phyloP scores from a whole-genome alignment of 2,113 vertebrate genomes.

The Tychaedon coryphoeus region DNA sequence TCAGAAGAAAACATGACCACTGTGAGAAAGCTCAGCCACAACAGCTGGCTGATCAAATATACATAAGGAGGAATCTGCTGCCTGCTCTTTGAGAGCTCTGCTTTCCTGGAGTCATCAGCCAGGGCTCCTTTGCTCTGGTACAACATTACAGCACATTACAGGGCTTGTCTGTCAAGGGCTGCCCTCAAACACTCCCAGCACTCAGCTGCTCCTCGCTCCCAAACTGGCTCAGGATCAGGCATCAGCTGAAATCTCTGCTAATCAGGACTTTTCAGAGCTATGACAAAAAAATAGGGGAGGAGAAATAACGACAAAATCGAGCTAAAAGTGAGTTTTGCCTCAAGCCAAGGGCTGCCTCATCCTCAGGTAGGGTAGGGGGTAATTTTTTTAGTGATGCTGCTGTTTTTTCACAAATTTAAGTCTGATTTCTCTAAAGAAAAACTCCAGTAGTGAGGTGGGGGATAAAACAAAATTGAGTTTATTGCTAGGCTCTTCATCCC shows the following conservation, averaged over 20 bases:
- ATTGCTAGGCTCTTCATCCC: neutral
- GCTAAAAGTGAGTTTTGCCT: neutral
- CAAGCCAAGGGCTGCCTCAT: neutral
- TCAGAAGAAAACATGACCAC: neutral
- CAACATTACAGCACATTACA: neutral
- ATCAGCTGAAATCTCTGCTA: neutral
- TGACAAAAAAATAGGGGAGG: neutral
- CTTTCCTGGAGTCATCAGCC: neutral
- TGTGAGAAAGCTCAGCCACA: neutral
- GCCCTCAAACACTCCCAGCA: neutral
- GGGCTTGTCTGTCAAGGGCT: neutral
- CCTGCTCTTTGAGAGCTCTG: neutral
- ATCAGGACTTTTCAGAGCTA: neutral
- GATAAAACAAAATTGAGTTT: neutral
- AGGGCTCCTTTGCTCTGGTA: neutral
- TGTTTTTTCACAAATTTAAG: neutral
- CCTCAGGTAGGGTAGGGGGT: neutral
- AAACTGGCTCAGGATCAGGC: neutral
- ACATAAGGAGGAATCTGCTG: slow-evolving; percentile 1
- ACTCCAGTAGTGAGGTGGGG: neutral
- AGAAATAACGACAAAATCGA: neutral
- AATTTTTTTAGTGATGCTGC: neutral
- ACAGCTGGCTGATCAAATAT: slow-evolving; percentile 51
- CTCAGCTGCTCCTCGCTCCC: neutral
- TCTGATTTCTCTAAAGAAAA: neutral